phyloP scores from a whole-genome alignment of 2,113 vertebrate genomes.

The Lonchura striata region DNA sequence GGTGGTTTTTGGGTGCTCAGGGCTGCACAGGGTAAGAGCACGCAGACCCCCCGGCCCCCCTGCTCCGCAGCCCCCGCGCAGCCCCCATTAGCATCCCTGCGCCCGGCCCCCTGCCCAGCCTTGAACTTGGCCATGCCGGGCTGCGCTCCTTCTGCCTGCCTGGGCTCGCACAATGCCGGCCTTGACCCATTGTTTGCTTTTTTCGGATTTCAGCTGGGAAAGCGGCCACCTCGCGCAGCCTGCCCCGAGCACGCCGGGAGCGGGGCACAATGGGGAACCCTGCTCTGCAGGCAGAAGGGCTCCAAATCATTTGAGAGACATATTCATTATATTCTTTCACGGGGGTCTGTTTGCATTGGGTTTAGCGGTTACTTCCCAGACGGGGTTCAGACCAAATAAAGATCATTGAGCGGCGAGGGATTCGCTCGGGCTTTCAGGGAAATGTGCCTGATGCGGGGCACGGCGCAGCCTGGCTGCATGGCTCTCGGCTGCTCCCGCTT shows the following conservation, averaged over 20 bases:
- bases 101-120: constrained; percentile 55
- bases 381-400: constrained; percentile 54
- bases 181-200: constrained; percentile 58
- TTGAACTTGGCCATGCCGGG: constrained; percentile 68
- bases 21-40: neutral
- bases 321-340: constrained; percentile 62
- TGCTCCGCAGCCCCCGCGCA: neutral
- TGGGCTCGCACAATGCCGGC: constrained; percentile 53
- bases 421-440: constrained; percentile 19
- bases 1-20: neutral
- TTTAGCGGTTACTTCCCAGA: constrained; percentile 60
- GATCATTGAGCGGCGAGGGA: constrained; percentile 30
- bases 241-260: constrained; percentile 28
- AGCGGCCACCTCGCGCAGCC: constrained; percentile 41
- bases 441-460: constrained; percentile 32
- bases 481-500: neutral
- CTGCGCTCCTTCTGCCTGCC: constrained; percentile 52
- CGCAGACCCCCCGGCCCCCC: neutral
- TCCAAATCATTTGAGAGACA: constrained; percentile 56
- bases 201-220: constrained; percentile 60
- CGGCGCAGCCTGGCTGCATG: neutral
- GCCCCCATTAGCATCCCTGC: constrained; percentile 40
- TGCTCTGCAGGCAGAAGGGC: constrained; percentile 47
- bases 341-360: constrained; percentile 59
- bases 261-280: constrained; percentile 36